Evolutionary conservation across 2,113 vertebrate species (phyloP), one percentile per base, ranked within the genome.

Genomic region (Calidris pugnax): DNA sequence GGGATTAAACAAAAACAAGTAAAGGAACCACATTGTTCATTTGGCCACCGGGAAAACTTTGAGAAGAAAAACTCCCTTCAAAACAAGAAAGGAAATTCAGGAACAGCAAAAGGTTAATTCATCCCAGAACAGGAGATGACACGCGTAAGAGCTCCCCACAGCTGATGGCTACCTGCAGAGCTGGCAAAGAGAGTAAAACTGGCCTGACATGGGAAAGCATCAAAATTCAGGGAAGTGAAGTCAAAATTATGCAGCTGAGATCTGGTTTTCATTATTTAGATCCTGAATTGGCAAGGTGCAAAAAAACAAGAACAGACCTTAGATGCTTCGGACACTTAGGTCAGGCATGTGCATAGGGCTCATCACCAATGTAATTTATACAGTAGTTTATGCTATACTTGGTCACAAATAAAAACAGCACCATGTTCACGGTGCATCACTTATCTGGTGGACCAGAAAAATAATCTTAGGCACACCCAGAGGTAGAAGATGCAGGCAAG

Each of bases 1-100:
- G 68, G 39, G 23, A 75, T 82, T 89, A 93, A 94, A 91, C 33
- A 82, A 85, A 89, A 94, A 64, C 69, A 93, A 72, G 27, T 23
- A 78, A 59, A 83, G 24, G 23, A 87, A 81, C 3, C 21, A 75
- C 3, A 0, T 10, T 60, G 64, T 85, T 84, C 9, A 19, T 68
- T 39, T 35, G 39, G 60, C 27, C 20, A 16, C 7, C 41, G 6
- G 47, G 24, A 17, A 72, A 87, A 72, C 19, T 21, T 53, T 48
- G 68, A 67, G 72, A 59, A n/a, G 15, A 64, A 87, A 90, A 89
- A 32, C 5, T 59, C 23, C 41, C 28, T 77, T 74, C 83, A 68
- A 64, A 89, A 74, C 33, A 63, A 28, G 33, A 72, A 37, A 53
- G 33, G 8, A 43, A 84, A 84, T 33, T 51, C 39, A 78, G 41